Evolutionary conservation across 2,888 invertebrate species (phyloP), one percentile per base, ranked within the genome.

Genomic region (Ophion costatus): DNA sequence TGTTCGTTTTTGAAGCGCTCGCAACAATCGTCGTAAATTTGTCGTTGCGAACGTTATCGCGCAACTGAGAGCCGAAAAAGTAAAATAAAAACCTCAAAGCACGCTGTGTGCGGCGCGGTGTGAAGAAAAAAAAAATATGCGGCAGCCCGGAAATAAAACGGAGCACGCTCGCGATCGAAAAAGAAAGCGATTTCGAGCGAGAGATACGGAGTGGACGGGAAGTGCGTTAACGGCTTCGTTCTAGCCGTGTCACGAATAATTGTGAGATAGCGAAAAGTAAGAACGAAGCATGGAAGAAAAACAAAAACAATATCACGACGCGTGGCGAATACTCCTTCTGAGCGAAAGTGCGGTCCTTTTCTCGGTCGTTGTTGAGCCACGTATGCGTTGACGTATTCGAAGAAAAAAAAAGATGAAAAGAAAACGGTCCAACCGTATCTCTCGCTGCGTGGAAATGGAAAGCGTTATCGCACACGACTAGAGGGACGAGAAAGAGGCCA

Each of bases 291-390:
- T 67, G 10, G n/a, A 7, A 69, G 29, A 17, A 22, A 61, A 66
- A 51, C 45, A 67, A 61, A 69, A 57, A 69, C 42, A 69, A 78
- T 59, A 45, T 51, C 51, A 51, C 51, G 51, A 14, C 42, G 84
- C 76, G 85, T 88, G 92, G 91, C 85, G 88, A 67, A 89, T 84
- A 91, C 91, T 90, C 86, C 92, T 91, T 93, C 93, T 85, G 92
- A 92, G 88, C 88, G 90, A 93, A 93, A 91, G 91, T 90, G 93
- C 93, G 93, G 93, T 92, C 92, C 90, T 93, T 92, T 92, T 92
- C 93, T 93, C 91, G 85, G 92, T 91, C 89, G 92, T 92, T 91
- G 91, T 92, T 90, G 89, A 92, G 88, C 89, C 91, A 91, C 86
- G 88, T 82, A 51, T 51, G 17, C 14, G 51, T 51, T 51, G 3